These are phyloP conservation scores for Rutpela maculata DNA, from an alignment of 2,888 invertebrate species.

Conservation along the genomic window DNA sequence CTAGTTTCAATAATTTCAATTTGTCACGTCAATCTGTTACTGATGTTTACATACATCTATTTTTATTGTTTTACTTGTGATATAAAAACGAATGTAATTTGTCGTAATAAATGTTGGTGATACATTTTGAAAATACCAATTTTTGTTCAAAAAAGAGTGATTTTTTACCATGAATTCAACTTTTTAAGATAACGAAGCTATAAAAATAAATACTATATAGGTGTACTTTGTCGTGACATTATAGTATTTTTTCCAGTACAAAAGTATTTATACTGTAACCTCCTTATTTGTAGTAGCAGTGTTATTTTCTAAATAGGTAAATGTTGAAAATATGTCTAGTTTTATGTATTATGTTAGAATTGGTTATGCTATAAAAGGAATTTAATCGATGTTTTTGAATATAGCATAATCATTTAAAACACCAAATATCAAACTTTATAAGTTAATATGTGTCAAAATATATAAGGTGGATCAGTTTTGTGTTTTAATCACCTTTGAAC, in stretches of 20 bases:
- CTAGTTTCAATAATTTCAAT: not conserved
- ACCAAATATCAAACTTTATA: slow-evolving; percentile 60
- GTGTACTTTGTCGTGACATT: slow-evolving; percentile 40
- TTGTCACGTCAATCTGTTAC: not conserved
- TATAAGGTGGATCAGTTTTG: slow-evolving; percentile 25
- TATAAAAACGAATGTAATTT: not conserved
- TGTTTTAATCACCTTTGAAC: not conserved
- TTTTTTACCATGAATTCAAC: slow-evolving; percentile 57
- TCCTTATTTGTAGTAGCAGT: slow-evolving; percentile 26
- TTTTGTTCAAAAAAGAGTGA: slow-evolving; percentile 63
- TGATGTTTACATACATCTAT: not conserved
- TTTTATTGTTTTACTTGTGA: not conserved
- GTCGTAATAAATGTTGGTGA: slow-evolving; percentile 16
- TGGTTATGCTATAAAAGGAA: slow-evolving; percentile 35
- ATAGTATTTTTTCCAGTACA: slow-evolving; percentile 43
- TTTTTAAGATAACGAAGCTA: slow-evolving; percentile 46
- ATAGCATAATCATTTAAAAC: slow-evolving; percentile 48
- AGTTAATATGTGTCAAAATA: slow-evolving; percentile 56
- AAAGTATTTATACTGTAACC: slow-evolving; percentile 37
- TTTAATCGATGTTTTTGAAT: slow-evolving; percentile 25
- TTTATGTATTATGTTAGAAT: slow-evolving; percentile 36
- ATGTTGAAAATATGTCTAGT: slow-evolving; percentile 35
- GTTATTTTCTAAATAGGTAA: slow-evolving; percentile 31
- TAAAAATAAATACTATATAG: slow-evolving; percentile 43
- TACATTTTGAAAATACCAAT: slow-evolving; percentile 52